Percentiles rank a stretch among this genome's conserved stretches.
Conservation (phyloP, 2,113 vertebrate species). For the Cyanoderma ruficeps region DNA sequence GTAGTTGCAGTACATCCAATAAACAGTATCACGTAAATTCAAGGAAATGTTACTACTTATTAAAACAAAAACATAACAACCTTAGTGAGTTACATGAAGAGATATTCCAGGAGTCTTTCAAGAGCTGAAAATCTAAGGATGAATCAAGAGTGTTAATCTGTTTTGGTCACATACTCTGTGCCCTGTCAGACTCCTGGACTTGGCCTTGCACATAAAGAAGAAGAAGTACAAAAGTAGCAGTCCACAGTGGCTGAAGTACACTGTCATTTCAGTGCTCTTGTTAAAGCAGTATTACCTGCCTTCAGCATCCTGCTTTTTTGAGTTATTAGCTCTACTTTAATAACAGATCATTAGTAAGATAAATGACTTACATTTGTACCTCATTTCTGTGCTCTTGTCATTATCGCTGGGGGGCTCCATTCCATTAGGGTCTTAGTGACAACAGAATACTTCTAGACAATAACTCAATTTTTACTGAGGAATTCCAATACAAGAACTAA, state of each 20-base stretch:
- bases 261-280: background rate
- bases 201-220: background rate
- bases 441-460: background rate
- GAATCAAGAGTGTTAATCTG: background rate
- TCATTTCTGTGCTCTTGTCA: background rate
- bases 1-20: background rate
- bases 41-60: conserved; percentile 35
- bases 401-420: background rate
- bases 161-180: background rate
- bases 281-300: background rate
- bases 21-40: conserved; percentile 24
- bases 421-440: background rate
- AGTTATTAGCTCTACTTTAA: background rate
- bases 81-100: background rate
- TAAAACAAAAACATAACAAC: background rate
- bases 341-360: background rate
- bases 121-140: background rate
- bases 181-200: background rate
- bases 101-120: background rate
- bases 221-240: background rate
- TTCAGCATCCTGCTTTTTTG: background rate
- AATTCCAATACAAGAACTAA: background rate
- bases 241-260: background rate
- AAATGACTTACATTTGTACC: background rate
- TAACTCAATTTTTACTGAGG: background rate